These are phyloP conservation scores for Alosa sapidissima DNA, from an alignment of 2,797 vertebrate species.

Conservation along the genomic window DNA sequence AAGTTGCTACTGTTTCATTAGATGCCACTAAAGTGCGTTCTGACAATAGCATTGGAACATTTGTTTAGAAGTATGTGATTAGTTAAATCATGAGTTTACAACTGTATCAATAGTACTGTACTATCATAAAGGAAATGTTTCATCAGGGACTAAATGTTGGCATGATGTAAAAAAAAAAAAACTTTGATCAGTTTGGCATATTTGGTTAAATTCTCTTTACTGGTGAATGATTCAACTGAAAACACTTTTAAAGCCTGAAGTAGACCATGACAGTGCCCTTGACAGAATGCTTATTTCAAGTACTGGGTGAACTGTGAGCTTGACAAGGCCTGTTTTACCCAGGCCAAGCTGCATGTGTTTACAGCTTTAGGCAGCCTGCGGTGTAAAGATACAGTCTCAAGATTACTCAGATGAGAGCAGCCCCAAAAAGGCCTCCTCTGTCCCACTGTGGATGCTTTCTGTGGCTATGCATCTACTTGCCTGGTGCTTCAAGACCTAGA, in stretches of 20 bases:
- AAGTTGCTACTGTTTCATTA: not conserved
- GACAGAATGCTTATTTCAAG: not conserved
- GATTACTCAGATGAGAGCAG: slow-evolving; percentile 35
- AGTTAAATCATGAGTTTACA: not conserved
- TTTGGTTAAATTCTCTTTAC: not conserved
- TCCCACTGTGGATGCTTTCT: slow-evolving; percentile 10
- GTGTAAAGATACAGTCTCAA: slow-evolving; percentile 30
- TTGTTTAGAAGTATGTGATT: not conserved
- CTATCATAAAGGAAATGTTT: not conserved
- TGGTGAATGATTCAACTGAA: not conserved
- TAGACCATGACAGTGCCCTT: not conserved
- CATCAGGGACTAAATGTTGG: not conserved
- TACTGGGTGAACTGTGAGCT: not conserved
- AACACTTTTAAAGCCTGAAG: not conserved
- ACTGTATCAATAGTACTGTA: not conserved
- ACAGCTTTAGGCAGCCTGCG: slow-evolving; percentile 21
- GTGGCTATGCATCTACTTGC: slow-evolving; percentile 35
- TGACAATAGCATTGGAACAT: not conserved
- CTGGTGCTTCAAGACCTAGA: not conserved
- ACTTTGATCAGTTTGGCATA: not conserved
- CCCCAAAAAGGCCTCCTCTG: not conserved
- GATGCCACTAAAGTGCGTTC: not conserved
- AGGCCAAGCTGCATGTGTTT: slow-evolving; percentile 2
- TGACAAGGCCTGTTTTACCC: not conserved
- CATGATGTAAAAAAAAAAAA: not conserved